Base-by-base conservation (phyloP, 2,888 invertebrate species). In the Malthinus flaveolus region DNA sequence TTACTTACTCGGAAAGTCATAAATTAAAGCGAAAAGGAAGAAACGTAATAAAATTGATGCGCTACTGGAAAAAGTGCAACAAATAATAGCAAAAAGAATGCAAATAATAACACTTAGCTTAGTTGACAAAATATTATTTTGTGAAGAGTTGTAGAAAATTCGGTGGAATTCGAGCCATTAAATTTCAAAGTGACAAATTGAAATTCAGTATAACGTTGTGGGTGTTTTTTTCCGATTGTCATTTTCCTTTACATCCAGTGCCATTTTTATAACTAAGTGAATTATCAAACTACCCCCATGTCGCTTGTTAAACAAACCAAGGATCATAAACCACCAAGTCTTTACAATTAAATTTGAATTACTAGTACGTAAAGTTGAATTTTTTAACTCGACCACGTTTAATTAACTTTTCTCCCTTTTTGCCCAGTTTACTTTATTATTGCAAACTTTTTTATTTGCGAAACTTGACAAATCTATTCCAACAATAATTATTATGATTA, bases 231-330 rank as follows among this genome's bases (percentile, higher is more conserved):
- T 42, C 15, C 39, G 15, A 42, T 42, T 42, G 39, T 42, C n/a
- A 42, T 42, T 42, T 23, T 42, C 39, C 10, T 42, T 42, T n/a
- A 42, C 39, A 15, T 42, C 39, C 15, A 42, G 9, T 42, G 15
- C 39, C 39, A 42, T 42, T 42, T 42, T 42, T 42, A 42, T 23
- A 42, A 42, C 39, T 23, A 42, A 42, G 39, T 42, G 39, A 42
- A 42, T 42, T 42, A 42, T 42, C 39, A 42, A 42, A 42, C 39
- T 42, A 42, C 39, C 39, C 39, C 39, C 39, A 42, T 23, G 39
- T 42, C 15, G 39, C 39, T 42, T 42, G 39, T 42, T 42, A 42
- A 42, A 42, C 39, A 42, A 42, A 23, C 39, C 39, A 23, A 23
- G 39, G 39, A 42, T 42, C 39, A 42, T 42, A 42, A 42, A 42